Base-by-base conservation (phyloP, 2,888 invertebrate species). In the Aethes cnicana region DNA sequence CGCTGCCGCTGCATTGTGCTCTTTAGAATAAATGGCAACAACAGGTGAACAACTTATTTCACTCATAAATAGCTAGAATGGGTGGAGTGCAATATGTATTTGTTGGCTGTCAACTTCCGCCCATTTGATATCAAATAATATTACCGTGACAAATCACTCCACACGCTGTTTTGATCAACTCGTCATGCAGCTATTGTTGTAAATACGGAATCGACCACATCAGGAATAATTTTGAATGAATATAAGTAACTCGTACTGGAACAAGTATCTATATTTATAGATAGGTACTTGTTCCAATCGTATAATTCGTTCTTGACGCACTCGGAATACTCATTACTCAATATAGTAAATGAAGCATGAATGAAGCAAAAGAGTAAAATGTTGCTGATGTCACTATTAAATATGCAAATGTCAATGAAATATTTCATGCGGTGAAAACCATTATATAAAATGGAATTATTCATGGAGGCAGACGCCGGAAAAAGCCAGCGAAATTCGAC, bases 41-140 rank as follows among this genome's bases (percentile, higher is more conserved):
- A 85, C 88, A 89, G 88, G 88, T 89, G 86, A 88, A 86, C 85
- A 81, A 86, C 84, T 88, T 86, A 88, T 89, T 89, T 88, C 82
- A 83, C 84, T 85, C 78, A 85, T 86, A 87, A 87, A 84, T 84
- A 88, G 82, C 81, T 81, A 73, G 72, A 77, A 82, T 86, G 86
- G 88, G 85, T 83, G 87, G 79, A 83, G 85, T 81, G 81, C 80
- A 83, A 84, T 87, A 85, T 86, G 81, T 84, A 84, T 80, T 76
- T 73, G 79, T 80, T 73, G 71, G 64, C 43, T 21, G 36, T 21
- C 77, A 74, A 79, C 79, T 84, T 84, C 85, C 85, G 87, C 70
- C 69, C 75, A 73, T 77, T 74, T 73, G 42, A 74, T 73, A 72
- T 73, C 64, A 68, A 71, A 74, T 43, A 37, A 44, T 74, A 74